These are phyloP conservation scores for Tubiluchus corallicola DNA, from an alignment of 2,888 invertebrate genomes.

Conservation along the genomic window DNA sequence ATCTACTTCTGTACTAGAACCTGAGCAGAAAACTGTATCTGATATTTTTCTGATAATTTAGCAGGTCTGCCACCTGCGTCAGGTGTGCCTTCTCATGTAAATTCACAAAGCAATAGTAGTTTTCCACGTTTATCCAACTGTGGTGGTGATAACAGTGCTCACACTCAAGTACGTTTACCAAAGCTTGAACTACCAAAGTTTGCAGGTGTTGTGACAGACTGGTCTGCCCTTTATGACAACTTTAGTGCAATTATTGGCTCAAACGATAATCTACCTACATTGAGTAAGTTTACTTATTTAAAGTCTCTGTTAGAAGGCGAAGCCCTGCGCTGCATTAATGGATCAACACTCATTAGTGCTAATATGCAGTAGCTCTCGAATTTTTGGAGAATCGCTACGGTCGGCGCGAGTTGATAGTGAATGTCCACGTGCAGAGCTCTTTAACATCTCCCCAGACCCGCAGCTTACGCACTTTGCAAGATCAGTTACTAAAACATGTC, in stretches of 20 bases:
- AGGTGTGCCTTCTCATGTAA: too few species aligned
- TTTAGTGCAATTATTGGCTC: not conserved
- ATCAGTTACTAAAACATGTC: not conserved
- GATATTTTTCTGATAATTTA: too few species aligned
- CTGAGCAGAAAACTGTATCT: too few species aligned
- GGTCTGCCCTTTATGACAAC: not conserved
- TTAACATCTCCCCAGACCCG: not conserved
- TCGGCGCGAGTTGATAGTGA: not conserved
- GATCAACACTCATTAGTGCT: not conserved
- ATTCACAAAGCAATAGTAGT: too few species aligned
- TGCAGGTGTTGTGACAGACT: not conserved
- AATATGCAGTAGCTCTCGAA: not conserved
- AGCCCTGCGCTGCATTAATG: not conserved
- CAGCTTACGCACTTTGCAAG: not conserved
- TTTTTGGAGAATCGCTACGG: not conserved
- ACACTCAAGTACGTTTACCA: not conserved
- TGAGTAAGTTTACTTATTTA: slow-evolving; percentile 1
- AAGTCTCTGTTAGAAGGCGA: not conserved
- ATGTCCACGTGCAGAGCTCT: not conserved
- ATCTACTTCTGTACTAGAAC: too few species aligned
- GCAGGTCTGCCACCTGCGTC: too few species aligned
- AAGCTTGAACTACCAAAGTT: not conserved
- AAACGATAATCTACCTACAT: not conserved
- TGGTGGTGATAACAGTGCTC: too few species aligned
- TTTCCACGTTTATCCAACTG: too few species aligned